Conservation (phyloP, 2,113 vertebrate genomes). For the Scomber scombrus region DNA sequence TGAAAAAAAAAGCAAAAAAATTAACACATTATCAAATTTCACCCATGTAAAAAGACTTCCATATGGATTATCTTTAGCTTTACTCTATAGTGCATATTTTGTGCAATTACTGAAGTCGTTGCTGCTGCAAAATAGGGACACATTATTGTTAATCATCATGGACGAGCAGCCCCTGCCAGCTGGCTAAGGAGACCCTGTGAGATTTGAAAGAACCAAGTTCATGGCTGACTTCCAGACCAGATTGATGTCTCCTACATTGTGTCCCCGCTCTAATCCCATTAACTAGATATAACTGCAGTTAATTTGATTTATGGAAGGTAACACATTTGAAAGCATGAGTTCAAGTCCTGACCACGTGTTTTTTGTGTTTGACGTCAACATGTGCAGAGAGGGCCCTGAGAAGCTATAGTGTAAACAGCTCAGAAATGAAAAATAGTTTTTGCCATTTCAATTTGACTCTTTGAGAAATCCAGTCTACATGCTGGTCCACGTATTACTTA, state of each 20-base stretch:
- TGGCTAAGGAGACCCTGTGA: constrained; percentile 74
- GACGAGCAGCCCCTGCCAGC: constrained; percentile 73
- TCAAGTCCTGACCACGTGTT: constrained; percentile 73
- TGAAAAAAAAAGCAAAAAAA: background rate
- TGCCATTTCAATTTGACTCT: constrained; percentile 4
- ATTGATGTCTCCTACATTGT: constrained; percentile 78
- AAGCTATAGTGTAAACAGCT: background rate
- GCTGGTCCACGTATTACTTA: background rate
- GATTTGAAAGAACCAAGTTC: constrained; percentile 67
- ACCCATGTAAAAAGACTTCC: background rate
- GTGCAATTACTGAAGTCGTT: constrained; percentile 51
- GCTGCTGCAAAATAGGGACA: constrained; percentile 68
- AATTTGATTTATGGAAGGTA: constrained; percentile 73
- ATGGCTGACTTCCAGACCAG: constrained; percentile 78
- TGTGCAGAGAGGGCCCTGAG: constrained; percentile 4
- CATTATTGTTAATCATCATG: constrained; percentile 69
- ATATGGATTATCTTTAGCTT: constrained; percentile 32
- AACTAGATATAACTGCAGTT: constrained; percentile 73
- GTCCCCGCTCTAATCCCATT: constrained; percentile 79
- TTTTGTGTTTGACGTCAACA: constrained; percentile 52
- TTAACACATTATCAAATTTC: background rate
- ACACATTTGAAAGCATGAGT: constrained; percentile 68
- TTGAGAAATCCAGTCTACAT: background rate
- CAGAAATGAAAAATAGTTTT: background rate
- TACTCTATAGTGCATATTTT: constrained; percentile 38